These are phyloP conservation scores for Trichonephila clavipes DNA, from an alignment of 1,140 invertebrate species.

Conservation along the genomic window DNA sequence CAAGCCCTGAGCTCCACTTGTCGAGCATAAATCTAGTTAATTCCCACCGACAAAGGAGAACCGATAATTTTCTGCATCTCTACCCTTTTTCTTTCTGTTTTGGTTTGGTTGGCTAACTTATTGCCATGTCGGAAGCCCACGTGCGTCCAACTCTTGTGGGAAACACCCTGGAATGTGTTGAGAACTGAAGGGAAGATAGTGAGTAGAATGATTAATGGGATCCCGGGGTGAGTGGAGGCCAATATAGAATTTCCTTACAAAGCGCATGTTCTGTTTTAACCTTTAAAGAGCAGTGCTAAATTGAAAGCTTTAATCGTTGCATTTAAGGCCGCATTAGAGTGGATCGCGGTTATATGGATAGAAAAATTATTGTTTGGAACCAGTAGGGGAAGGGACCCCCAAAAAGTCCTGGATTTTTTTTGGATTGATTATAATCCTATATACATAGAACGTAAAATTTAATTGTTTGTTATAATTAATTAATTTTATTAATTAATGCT, in stretches of 20 bases:
- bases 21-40: slow-evolving; percentile 72
- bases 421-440: too few relatives aligned
- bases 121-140: not conserved
- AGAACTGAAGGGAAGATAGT: not conserved
- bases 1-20: slow-evolving; percentile 57
- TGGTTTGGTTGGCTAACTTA: slow-evolving; percentile 4
- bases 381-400: too few relatives aligned
- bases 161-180: slow-evolving; percentile 29
- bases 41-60: slow-evolving; percentile 63
- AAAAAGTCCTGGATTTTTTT: too few relatives aligned
- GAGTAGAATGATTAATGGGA: slow-evolving; percentile 42
- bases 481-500: too few relatives aligned
- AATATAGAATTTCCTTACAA: not conserved
- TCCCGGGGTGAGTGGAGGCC: not conserved
- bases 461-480: too few relatives aligned
- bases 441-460: too few relatives aligned
- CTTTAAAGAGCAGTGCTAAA: too few relatives aligned
- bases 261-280: too few relatives aligned
- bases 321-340: too few relatives aligned
- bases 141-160: slow-evolving; percentile 23
- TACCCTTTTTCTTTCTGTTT: not conserved
- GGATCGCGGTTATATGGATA: too few relatives aligned
- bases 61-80: slow-evolving; percentile 47
- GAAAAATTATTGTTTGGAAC: too few relatives aligned
- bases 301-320: too few relatives aligned